These are phyloP conservation scores for Xylota segnis DNA, from an alignment of 2,888 invertebrate genomes.

Conservation along the genomic window DNA sequence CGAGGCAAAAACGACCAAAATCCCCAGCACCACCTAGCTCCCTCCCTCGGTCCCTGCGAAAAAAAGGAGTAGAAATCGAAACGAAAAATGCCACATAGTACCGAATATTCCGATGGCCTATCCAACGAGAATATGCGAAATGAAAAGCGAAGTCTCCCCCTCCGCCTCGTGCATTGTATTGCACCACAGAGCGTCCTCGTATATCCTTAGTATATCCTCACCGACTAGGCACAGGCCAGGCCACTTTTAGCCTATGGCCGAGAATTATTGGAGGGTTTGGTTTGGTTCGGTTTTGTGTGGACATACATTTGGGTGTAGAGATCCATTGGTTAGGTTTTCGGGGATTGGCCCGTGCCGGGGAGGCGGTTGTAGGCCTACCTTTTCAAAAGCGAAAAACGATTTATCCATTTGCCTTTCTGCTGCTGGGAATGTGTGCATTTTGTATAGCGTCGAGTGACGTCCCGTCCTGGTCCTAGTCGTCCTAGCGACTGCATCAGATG, in stretches of 20 bases:
- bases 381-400: constrained; percentile 42
- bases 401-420: constrained; percentile 56
- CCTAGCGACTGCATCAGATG: constrained; percentile 52
- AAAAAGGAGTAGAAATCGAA: constrained; percentile 63
- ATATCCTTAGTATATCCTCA: constrained; percentile 9
- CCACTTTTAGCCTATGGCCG: constrained; percentile 68
- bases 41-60: too few relatives aligned
- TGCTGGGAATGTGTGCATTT: constrained; percentile 67
- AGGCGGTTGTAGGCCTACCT: constrained; percentile 47
- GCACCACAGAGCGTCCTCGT: constrained; percentile 23
- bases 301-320: constrained; percentile 70
- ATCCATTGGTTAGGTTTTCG: constrained; percentile 67
- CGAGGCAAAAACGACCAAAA: constrained; percentile 39
- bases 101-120: constrained; percentile 64
- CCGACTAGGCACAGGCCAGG: constrained; percentile 21
- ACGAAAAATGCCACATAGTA: constrained; percentile 72
- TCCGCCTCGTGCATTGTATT: constrained; percentile 44
- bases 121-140: constrained; percentile 70
- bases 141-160: constrained; percentile 62
- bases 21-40: too few relatives aligned
- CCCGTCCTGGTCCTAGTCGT: constrained; percentile 50
- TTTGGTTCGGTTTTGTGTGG: constrained; percentile 71
- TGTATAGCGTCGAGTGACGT: constrained; percentile 61
- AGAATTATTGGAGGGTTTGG: constrained; percentile 72
- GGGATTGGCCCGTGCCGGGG: constrained; percentile 59